Percentiles rank a stretch among this genome's conserved stretches.
Conservation (phyloP, 2,888 invertebrate species). For the Drosophila incognita region DNA sequence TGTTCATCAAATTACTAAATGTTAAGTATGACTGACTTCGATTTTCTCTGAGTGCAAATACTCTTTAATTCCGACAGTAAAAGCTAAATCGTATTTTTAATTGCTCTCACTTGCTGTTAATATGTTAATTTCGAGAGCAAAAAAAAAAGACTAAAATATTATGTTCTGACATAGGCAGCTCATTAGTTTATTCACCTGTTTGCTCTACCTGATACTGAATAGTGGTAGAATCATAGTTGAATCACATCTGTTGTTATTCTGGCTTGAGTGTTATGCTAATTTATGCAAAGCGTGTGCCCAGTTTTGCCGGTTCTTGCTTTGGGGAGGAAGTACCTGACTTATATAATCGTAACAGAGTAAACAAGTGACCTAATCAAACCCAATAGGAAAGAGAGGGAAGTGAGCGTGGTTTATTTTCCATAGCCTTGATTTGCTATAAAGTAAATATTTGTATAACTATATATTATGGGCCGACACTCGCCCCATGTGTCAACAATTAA, state of each 20-base stretch:
- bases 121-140: neutral
- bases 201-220: constrained; percentile 43
- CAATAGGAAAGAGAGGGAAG: neutral
- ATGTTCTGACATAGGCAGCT: constrained; percentile 34
- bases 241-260: constrained; percentile 57
- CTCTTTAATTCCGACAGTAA: neutral
- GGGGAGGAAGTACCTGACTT: constrained; percentile 56
- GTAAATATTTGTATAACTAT: constrained; percentile 25
- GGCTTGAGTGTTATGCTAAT: constrained; percentile 65
- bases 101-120: neutral
- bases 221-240: constrained; percentile 48
- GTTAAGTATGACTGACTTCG: neutral
- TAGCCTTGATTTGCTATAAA: constrained; percentile 38
- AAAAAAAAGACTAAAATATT: neutral
- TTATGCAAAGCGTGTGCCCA: constrained; percentile 71
- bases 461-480: constrained; percentile 35
- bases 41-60: constrained; percentile 1
- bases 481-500: constrained; percentile 33
- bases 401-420: constrained; percentile 30
- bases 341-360: constrained; percentile 19
- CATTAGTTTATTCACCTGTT: constrained; percentile 73
- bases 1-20: neutral
- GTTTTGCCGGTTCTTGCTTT: constrained; percentile 53
- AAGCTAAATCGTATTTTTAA: neutral
- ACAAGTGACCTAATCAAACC: constrained; percentile 58